Evolutionary conservation across 2,888 invertebrate genomes (phyloP).

Genomic region (Callosobruchus maculatus): DNA sequence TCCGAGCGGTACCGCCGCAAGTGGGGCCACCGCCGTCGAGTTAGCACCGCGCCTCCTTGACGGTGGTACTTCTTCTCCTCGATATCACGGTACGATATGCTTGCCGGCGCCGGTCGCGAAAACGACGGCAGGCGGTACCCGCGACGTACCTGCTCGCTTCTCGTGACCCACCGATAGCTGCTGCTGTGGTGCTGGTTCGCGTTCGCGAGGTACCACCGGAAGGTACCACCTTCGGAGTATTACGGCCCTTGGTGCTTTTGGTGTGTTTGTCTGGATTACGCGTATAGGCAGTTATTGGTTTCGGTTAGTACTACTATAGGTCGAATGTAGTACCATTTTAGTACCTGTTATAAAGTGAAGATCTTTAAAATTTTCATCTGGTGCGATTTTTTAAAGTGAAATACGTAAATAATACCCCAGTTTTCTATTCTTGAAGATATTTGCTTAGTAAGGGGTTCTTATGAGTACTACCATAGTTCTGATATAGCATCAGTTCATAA

Average conservation of each 20-base stretch:
- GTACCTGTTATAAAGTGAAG: too few species aligned
- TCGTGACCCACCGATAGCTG: background rate
- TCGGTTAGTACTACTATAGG: background rate
- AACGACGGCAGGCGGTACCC: background rate
- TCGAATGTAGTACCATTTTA: too few species aligned
- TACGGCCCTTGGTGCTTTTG: background rate
- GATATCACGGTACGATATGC: background rate
- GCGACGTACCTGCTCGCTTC: background rate
- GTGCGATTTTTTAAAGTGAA: too few species aligned
- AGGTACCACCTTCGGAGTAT: too few species aligned
- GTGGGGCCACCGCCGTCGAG: background rate
- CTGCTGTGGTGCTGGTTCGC: background rate
- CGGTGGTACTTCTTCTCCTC: background rate
- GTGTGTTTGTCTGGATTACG: background rate
- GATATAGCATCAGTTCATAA: too few species aligned
- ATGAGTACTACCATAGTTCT: too few species aligned
- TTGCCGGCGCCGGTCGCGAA: background rate
- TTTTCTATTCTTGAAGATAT: too few species aligned
- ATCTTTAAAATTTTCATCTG: too few species aligned
- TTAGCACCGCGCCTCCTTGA: too few species aligned
- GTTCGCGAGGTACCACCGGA: background rate
- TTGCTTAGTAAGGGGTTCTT: too few species aligned
- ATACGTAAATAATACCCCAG: too few species aligned
- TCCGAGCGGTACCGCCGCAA: background rate
- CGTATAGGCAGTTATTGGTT: background rate